phyloP scores from a whole-genome alignment of 1,140 invertebrate genomes.

The Tetramorium parvispinum region DNA sequence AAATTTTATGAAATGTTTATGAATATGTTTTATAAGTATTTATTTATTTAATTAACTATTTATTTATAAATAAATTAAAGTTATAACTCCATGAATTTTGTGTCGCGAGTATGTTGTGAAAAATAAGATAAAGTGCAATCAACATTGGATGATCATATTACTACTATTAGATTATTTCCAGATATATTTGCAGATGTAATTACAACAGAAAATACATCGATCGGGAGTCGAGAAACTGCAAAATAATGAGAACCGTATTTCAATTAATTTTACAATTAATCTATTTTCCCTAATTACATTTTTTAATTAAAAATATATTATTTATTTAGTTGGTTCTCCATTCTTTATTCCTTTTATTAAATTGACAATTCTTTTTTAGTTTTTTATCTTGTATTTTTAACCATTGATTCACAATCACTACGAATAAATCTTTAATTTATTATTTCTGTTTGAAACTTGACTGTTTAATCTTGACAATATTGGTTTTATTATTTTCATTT shows the following conservation, averaged over 20 bases:
- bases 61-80: not conserved
- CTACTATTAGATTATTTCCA: not conserved
- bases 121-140: not conserved
- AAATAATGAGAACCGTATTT: not conserved
- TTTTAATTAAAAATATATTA: not conserved
- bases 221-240: not conserved
- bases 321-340: too few species aligned
- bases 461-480: too few species aligned
- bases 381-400: too few species aligned
- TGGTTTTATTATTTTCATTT: too few species aligned
- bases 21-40: not conserved
- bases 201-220: not conserved
- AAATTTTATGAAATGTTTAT: not conserved
- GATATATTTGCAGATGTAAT: not conserved
- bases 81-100: not conserved
- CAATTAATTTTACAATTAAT: not conserved
- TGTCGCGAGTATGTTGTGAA: not conserved
- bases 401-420: too few species aligned
- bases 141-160: not conserved
- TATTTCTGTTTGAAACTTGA: too few species aligned
- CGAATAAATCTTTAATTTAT: too few species aligned
- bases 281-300: not conserved
- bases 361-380: too few species aligned
- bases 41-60: not conserved
- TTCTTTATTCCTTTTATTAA: too few species aligned